Evolutionary conservation across 2,113 vertebrate genomes (phyloP).

Genomic region (Orthonyx spaldingii): DNA sequence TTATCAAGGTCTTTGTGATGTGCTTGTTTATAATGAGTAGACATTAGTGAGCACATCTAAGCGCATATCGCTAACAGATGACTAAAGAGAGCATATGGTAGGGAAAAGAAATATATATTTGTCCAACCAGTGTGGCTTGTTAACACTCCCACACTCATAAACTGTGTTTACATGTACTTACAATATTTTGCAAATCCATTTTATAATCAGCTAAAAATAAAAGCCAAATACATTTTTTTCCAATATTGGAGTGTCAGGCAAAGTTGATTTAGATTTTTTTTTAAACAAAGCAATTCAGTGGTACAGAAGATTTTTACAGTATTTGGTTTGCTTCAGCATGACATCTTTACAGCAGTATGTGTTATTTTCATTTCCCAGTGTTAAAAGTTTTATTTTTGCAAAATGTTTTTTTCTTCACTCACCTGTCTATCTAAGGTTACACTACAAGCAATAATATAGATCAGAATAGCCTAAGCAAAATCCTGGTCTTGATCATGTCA

Average conservation of each 20-base stretch:
- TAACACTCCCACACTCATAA: conserved; percentile 56
- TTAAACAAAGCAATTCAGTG: background rate
- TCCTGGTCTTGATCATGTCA: background rate
- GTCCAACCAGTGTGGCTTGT: conserved; percentile 49
- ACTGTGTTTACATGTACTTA: conserved; percentile 37
- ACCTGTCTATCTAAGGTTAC: background rate
- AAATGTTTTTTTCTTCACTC: background rate
- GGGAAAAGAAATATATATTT: conserved; percentile 57
- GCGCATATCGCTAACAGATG: conserved; percentile 49
- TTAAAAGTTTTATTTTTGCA: background rate
- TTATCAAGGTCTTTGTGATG: conserved; percentile 63
- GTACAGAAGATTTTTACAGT: background rate
- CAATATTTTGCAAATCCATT: background rate
- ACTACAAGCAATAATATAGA: background rate
- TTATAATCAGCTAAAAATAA: conserved; percentile 45
- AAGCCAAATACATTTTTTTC: conserved; percentile 8
- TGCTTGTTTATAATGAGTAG: conserved; percentile 62
- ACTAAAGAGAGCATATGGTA: conserved; percentile 62
- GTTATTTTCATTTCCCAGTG: background rate
- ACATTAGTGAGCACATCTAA: conserved; percentile 55
- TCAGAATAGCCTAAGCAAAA: background rate
- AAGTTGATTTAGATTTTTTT: background rate
- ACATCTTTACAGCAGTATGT: background rate
- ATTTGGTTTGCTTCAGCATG: background rate
- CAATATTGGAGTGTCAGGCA: background rate